Evolutionary conservation across 2,113 vertebrate species (phyloP), one percentile per base, ranked within the genome.

Genomic region (Dunckerocampus dactyliophorus): DNA sequence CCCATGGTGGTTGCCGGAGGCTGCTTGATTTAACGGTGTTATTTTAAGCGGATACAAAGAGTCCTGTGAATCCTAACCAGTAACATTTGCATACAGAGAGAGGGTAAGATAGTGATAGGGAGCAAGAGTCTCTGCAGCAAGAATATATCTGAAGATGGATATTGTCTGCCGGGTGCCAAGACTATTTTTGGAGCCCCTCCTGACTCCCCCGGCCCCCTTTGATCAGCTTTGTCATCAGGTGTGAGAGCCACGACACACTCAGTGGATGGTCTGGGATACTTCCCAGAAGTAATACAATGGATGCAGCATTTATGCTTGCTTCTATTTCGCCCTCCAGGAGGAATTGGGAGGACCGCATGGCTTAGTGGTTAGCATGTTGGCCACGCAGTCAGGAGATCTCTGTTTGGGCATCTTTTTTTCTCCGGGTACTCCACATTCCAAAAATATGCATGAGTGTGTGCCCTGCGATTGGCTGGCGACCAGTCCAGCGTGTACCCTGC

Each of bases 171-270:
- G 71, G 74, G 70, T 86, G 87, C 83, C 87, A 87, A 86, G 48
- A 79, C 79, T 84, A 86, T 86, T 89, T 88, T 85, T 64, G 79
- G 83, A 79, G 51, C 42, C 69, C 52, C 65, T 34, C 65, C 76
- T 71, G 81, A 73, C 63, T 84, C 79, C 79, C 81, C 66, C 65
- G 62, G 78, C 71, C 76, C 53, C 76, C 79, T 82, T 77, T 83
- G 81, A 85, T 84, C 80, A 77, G 81, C 82, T 77, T 74, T 83
- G 75, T 83, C 85, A 86, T 87, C 77, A 80, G 76, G 76, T 80
- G 73, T 54, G 67, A 73, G 68, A 75, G 72, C 61, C 47, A 74
- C 64, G 69, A 72, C 76, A 78, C 71, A 75, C 72, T 61, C 61
- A 8, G 31, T 39, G 42, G 50, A 71, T 56, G 42, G 65, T 46